Conservation (phyloP, 2,888 invertebrate species). For the Frankliniella fusca region DNA sequence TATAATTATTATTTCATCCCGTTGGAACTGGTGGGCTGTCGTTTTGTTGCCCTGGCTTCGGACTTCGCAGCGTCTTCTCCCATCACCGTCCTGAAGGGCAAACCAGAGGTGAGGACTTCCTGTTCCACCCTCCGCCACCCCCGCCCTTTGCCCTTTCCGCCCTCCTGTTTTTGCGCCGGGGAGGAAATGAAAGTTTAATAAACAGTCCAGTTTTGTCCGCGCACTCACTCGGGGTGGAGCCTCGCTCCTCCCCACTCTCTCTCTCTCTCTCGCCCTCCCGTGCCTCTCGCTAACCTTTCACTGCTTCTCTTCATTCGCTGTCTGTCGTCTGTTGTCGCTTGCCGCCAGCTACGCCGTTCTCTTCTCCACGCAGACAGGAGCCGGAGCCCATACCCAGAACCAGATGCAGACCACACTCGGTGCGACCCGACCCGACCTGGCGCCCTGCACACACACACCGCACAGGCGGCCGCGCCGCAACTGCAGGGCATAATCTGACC, state of each 20-base stretch:
- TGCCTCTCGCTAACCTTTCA: background rate
- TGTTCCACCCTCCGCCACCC: background rate
- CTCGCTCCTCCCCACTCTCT: background rate
- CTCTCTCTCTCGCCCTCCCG: background rate
- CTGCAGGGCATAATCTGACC: constrained; percentile 8
- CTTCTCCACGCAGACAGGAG: no score
- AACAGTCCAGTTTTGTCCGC: constrained; percentile 3
- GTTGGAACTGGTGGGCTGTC: no score
- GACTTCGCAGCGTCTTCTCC: no score
- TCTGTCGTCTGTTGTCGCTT: background rate
- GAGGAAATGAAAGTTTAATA: constrained; percentile 10
- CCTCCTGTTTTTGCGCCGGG: background rate
- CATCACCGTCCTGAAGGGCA: no score
- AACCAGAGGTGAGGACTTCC: no score
- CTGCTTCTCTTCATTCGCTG: background rate
- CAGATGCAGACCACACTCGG: no score
- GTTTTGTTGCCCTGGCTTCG: no score
- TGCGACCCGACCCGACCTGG: no score
- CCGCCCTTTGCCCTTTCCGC: background rate
- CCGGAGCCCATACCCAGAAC: no score
- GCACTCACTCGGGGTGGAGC: background rate
- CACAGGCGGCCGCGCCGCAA: background rate
- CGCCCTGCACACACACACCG: background rate
- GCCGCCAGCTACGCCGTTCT: background rate
- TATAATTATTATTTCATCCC: no score